A percentile compares a stretch with the other conserved stretches of the same genome.
Evolutionary conservation across 2,888 invertebrate species (phyloP).

Genomic region (Pollenia labialis): DNA sequence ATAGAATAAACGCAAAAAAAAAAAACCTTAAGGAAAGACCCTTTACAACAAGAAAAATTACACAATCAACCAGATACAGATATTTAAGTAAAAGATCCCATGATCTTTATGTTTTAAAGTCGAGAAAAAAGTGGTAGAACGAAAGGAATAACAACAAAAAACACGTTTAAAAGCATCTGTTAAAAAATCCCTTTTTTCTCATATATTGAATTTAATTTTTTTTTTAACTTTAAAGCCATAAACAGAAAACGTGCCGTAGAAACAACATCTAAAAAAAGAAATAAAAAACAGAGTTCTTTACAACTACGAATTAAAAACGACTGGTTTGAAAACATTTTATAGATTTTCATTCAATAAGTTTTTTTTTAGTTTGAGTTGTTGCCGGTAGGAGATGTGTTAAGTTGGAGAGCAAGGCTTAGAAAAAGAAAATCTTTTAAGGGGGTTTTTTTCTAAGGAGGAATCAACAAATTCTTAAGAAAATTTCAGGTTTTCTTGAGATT

Average conservation of each 20-base stretch:
- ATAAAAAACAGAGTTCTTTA: constrained; percentile 30
- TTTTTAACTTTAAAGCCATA: constrained; percentile 44
- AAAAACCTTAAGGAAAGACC: constrained; percentile 78
- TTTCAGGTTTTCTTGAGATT: constrained; percentile 70
- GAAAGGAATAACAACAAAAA: constrained; percentile 33
- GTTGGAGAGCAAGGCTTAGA: constrained; percentile 47
- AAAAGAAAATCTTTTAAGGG: constrained; percentile 51
- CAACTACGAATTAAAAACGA: constrained; percentile 69
- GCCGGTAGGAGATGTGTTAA: not conserved
- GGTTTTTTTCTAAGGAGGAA: constrained; percentile 21
- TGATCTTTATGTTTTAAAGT: constrained; percentile 58
- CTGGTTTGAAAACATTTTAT: constrained; percentile 69
- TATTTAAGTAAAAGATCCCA: constrained; percentile 62
- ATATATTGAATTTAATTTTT: constrained; percentile 7
- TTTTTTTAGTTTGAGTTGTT: constrained; percentile 33
- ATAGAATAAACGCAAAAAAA: constrained; percentile 76
- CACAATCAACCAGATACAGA: constrained; percentile 1
- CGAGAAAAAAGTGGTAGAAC: constrained; percentile 31
- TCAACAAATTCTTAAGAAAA: constrained; percentile 70
- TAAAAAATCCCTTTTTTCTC: constrained; percentile 60
- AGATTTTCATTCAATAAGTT: constrained; percentile 72
- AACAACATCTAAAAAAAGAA: constrained; percentile 26
- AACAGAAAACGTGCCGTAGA: constrained; percentile 72
- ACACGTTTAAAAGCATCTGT: constrained; percentile 72
- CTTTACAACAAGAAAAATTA: not conserved